These are phyloP conservation scores for Wasmannia auropunctata DNA, from an alignment of 1,140 invertebrate genomes.

Conservation along the genomic window DNA sequence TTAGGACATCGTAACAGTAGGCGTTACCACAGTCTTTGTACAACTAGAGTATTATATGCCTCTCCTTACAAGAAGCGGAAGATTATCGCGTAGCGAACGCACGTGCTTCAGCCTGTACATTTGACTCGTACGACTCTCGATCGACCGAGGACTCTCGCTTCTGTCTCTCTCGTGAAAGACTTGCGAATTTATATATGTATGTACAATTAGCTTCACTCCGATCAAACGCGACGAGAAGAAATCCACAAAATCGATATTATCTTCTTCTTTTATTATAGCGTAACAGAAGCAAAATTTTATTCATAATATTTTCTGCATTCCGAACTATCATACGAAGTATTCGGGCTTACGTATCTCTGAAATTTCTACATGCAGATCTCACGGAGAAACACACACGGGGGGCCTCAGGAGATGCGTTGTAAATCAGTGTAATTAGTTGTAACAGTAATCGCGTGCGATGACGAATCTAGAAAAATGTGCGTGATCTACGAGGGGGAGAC, in stretches of 20 bases:
- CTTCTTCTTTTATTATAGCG: neutral
- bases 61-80: conserved; percentile 69
- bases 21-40: conserved; percentile 76
- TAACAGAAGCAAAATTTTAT: neutral
- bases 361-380: neutral
- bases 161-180: neutral
- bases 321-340: neutral
- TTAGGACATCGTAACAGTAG: conserved; percentile 83
- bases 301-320: neutral
- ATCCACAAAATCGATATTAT: neutral
- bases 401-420: conserved; percentile 19
- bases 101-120: conserved; percentile 23
- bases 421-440: conserved; percentile 37
- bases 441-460: conserved; percentile 45
- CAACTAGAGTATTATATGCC: conserved; percentile 69
- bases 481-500: conserved; percentile 27
- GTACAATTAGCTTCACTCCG: neutral
- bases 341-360: neutral
- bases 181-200: neutral
- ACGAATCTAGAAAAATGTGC: conserved; percentile 47
- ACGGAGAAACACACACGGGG: conserved; percentile 4
- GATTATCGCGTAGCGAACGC: conserved; percentile 31
- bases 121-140: neutral
- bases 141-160: conserved; percentile 3
- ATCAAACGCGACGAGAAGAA: neutral